Conservation (phyloP, 2,113 vertebrate genomes). For the Arenaria interpres region DNA sequence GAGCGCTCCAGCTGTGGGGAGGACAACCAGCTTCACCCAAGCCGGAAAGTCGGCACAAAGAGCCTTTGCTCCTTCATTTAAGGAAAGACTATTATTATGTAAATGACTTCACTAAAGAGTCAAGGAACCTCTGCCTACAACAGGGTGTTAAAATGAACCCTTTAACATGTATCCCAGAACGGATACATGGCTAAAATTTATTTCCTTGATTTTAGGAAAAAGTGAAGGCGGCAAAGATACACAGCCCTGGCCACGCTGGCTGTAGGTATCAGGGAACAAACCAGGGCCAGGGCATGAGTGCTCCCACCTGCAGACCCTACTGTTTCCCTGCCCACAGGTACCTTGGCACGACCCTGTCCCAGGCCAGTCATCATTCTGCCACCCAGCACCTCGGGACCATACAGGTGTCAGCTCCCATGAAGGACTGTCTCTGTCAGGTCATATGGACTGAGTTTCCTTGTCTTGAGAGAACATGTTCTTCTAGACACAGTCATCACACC, state of each 20-base stretch:
- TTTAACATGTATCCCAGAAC: not conserved
- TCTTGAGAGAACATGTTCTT: not conserved
- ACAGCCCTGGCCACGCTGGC: no score
- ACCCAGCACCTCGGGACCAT: no score
- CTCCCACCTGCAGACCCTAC: not conserved
- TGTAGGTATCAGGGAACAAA: not conserved
- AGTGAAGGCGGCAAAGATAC: fast-evolving
- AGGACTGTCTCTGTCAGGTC: no score
- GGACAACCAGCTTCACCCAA: not conserved
- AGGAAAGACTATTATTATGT: not conserved
- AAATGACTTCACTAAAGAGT: not conserved
- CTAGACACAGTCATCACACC: fast-evolving
- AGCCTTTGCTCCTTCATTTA: not conserved
- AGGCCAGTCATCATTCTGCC: fast-evolving
- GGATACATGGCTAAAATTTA: fast-evolving
- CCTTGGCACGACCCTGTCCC: not conserved
- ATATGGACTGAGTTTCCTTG: not conserved
- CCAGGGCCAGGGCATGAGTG: fast-evolving
- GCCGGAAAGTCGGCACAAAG: not conserved
- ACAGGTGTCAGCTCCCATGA: fast-evolving
- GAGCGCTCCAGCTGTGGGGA: not conserved
- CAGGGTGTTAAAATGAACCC: not conserved
- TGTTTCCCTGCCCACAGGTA: fast-evolving
- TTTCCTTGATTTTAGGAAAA: fast-evolving
- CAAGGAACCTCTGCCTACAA: not conserved